Base-by-base conservation (phyloP, 2,113 vertebrate genomes). In the Phodopus roborovskii region DNA sequence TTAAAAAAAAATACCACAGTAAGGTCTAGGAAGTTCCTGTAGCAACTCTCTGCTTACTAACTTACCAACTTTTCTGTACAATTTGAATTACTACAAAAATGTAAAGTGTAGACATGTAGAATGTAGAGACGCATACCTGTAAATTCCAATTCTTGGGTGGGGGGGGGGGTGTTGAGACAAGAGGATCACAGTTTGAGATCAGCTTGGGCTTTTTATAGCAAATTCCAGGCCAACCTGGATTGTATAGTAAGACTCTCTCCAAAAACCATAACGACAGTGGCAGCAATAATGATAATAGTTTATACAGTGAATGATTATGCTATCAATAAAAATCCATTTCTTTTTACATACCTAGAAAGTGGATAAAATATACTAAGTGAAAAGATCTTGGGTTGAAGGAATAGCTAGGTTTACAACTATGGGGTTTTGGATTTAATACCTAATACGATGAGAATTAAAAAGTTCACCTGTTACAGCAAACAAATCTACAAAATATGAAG, bases 301-400 rank as follows among this genome's bases (percentile, higher is more conserved):
- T 70, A 94, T 58, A 92, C 77, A 45, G 22, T 73, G n/a, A 93
- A 64, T 48, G 36, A 66, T 84, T 95, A 86, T 58, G 81, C 53
- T 60, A 92, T 45, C 68, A 92, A 82, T 70, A 56, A 79, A 96
- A 78, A 66, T 50, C 4, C 84, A 84, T 48, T 88, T 94, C 87
- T 89, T 93, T 96, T 77, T 92, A 73, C 50, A 77, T 24, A 75
- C 42, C 36, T 81, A 50, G 36, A 94, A 96, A 95, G 90, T 78
- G 87, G 73, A 91, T 92, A 87, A 92, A 78, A 97, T 7, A 91
- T 5, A 79, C 84, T 83, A 93, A 79, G 66, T 82, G 79, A 89
- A 87, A 91, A 68, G 24, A 92, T 92, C 36, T 91, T 53, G 84
- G 16, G 4, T 42, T 83, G 24, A n/a, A 20, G 8, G 39, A 45